A percentile compares a stretch with the other conserved stretches of the same genome.
These are phyloP conservation scores for Zaprionus capensis DNA, from an alignment of 1,140 invertebrate species.

Conservation along the genomic window DNA sequence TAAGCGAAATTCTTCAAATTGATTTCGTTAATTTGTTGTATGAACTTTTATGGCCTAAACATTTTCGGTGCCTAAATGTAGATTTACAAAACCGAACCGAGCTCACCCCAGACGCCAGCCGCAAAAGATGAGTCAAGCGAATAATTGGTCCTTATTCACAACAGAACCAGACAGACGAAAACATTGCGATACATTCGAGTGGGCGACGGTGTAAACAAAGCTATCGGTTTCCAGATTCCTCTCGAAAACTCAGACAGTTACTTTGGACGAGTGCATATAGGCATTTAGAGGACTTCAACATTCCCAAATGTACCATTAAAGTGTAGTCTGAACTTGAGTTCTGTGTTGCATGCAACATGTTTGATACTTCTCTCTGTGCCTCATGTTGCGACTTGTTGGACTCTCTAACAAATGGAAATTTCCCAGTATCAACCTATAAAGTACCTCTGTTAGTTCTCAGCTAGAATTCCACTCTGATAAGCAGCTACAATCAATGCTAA, in stretches of 20 bases:
- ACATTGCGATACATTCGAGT: constrained; percentile 15
- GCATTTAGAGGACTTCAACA: neutral
- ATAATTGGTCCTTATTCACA: constrained; percentile 35
- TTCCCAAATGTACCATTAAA: neutral
- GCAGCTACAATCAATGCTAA: neutral
- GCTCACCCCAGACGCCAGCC: constrained; percentile 4
- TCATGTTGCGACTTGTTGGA: neutral
- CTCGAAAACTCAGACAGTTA: neutral
- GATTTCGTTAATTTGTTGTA: constrained; percentile 52
- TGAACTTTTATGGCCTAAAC: constrained; percentile 28
- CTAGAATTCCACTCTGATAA: neutral
- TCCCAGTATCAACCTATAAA: constrained; percentile 3
- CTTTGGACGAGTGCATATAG: neutral
- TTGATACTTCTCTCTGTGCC: neutral
- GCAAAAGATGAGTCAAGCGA: constrained; percentile 17
- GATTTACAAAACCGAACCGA: constrained; percentile 25
- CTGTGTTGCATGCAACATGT: constrained; percentile 19
- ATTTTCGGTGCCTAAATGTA: constrained; percentile 43
- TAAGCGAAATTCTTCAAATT: constrained; percentile 41
- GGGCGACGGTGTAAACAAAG: constrained; percentile 13
- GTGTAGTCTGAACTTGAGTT: neutral
- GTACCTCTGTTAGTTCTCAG: neutral
- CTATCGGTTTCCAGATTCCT: constrained; percentile 1
- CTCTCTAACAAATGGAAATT: neutral
- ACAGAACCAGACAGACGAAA: constrained; percentile 10